These are phyloP conservation scores for Sula dactylatra DNA, from an alignment of 2,113 vertebrate species.

Conservation along the genomic window DNA sequence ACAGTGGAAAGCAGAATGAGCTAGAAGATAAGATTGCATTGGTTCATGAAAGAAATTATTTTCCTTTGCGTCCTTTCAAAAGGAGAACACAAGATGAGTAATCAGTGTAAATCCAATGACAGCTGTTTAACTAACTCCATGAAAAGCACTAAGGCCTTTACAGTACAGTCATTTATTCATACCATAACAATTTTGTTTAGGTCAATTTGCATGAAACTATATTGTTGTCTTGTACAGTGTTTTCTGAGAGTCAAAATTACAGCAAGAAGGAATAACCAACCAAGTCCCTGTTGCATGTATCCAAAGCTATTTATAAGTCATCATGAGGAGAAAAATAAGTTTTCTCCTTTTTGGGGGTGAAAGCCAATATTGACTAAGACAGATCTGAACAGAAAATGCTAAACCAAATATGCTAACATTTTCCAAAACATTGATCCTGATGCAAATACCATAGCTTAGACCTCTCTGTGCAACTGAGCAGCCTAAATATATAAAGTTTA, in stretches of 20 bases:
- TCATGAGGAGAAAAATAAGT: background rate
- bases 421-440: background rate
- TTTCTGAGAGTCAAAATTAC: background rate
- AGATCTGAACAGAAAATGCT: background rate
- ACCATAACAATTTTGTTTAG: background rate
- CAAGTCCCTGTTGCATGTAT: background rate
- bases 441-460: background rate
- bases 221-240: background rate
- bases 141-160: background rate
- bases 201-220: background rate
- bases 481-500: background rate
- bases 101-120: background rate
- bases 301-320: background rate
- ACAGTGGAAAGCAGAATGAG: background rate
- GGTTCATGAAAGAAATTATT: background rate
- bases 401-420: background rate
- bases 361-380: background rate
- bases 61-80: background rate
- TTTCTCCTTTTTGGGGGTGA: background rate
- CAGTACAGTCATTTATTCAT: background rate
- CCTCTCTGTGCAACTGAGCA: background rate
- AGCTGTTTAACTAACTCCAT: background rate
- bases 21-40: background rate
- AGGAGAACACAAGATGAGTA: background rate
- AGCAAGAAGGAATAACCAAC: background rate